A percentile compares a stretch with the other conserved stretches of the same genome.
Conservation (phyloP, 2,797 vertebrate species). For the Furcifer pardalis region DNA sequence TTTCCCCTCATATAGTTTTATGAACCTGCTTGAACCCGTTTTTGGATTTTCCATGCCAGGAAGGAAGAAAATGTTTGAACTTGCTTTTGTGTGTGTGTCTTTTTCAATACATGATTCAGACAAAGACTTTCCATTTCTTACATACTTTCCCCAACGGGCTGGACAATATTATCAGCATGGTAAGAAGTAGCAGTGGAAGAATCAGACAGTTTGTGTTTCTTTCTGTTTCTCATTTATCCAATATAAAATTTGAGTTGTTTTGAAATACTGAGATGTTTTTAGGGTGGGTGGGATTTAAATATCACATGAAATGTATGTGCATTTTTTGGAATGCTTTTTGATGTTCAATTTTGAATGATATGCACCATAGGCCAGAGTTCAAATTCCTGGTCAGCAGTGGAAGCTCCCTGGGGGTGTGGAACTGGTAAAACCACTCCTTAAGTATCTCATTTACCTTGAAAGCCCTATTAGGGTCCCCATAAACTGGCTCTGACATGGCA, state of each 20-base stretch:
- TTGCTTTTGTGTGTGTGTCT: neutral
- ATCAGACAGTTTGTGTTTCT: neutral
- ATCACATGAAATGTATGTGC: neutral
- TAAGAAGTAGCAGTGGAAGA: neutral
- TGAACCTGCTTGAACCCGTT: neutral
- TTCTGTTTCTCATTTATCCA: neutral
- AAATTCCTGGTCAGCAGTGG: too few relatives aligned
- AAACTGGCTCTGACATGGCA: too few relatives aligned
- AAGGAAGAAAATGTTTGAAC: neutral
- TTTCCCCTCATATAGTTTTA: neutral
- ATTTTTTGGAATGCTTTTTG: neutral
- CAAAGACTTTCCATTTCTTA: too few relatives aligned
- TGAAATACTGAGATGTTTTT: neutral
- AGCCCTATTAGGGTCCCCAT: too few relatives aligned
- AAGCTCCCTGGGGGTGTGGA: too few relatives aligned
- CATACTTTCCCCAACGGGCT: neutral
- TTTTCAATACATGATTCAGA: neutral
- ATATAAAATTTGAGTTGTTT: neutral
- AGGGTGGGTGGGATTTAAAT: neutral
- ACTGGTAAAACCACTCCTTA: too few relatives aligned
- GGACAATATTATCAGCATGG: neutral
- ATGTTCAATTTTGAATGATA: neutral
- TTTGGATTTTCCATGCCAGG: neutral
- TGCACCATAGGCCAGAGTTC: too few relatives aligned
- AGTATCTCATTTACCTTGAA: too few relatives aligned